phyloP scores from a whole-genome alignment of 1,140 invertebrate species.

The Aporrectodea caliginosa region DNA sequence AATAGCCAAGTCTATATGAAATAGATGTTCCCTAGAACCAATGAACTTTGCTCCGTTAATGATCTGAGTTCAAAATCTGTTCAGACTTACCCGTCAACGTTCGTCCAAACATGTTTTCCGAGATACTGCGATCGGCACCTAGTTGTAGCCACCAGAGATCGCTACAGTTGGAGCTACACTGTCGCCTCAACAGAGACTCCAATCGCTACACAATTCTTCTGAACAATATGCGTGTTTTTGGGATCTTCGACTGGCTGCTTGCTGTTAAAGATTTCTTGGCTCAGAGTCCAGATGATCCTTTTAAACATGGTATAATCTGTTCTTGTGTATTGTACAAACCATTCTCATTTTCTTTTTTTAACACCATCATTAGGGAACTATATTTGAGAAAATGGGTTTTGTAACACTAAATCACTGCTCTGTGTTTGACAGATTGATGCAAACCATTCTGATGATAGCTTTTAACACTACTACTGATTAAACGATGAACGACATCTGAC shows the following conservation, averaged over 20 bases:
- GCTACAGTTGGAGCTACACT: slow-evolving; percentile 52
- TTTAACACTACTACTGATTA: too few relatives aligned
- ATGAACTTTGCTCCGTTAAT: too few relatives aligned
- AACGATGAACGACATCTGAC: too few relatives aligned
- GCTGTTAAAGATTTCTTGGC: slow-evolving; percentile 75
- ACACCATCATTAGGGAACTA: too few relatives aligned
- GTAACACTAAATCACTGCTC: too few relatives aligned
- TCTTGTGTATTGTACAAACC: not conserved
- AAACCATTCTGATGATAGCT: too few relatives aligned
- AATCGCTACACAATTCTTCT: slow-evolving; percentile 82
- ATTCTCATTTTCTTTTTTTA: too few relatives aligned
- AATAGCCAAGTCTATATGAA: too few relatives aligned
- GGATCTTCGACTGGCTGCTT: slow-evolving; percentile 90
- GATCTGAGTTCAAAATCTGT: too few relatives aligned
- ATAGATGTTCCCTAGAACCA: too few relatives aligned
- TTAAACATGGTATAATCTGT: slow-evolving; percentile 36
- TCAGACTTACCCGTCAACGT: slow-evolving; percentile 66
- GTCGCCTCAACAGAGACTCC: slow-evolving; percentile 59
- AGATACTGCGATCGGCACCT: slow-evolving; percentile 73
- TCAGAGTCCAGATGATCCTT: slow-evolving; percentile 52
- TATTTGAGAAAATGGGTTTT: too few relatives aligned
- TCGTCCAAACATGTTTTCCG: slow-evolving; percentile 79
- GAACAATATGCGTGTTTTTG: slow-evolving; percentile 92
- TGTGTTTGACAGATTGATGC: too few relatives aligned
- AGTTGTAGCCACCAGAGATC: slow-evolving; percentile 14